A percentile compares a stretch with the other conserved stretches of the same genome.
Conservation (phyloP, 2,888 invertebrate genomes). For the Tenthredo livida region DNA sequence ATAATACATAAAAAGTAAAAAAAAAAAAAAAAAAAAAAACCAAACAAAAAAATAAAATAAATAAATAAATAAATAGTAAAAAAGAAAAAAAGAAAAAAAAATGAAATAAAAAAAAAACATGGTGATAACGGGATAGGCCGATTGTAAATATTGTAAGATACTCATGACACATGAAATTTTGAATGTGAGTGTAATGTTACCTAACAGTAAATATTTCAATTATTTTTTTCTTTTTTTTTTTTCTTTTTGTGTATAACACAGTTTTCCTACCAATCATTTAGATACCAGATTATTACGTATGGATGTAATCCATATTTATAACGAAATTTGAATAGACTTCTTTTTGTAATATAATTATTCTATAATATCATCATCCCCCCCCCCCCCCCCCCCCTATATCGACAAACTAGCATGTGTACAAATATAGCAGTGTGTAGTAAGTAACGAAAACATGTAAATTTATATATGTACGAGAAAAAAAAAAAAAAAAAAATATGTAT, state of each 20-base stretch:
- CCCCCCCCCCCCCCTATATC: slow-evolving; percentile 56
- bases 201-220: slow-evolving; percentile 61
- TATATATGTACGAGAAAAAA: slow-evolving; percentile 66
- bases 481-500: slow-evolving; percentile 63
- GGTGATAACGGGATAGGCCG: slow-evolving; percentile 73
- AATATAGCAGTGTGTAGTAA: slow-evolving; percentile 61
- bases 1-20: slow-evolving; percentile 61
- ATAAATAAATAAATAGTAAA: slow-evolving; percentile 60
- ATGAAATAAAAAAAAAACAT: slow-evolving; percentile 64
- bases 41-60: slow-evolving; percentile 62
- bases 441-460: slow-evolving; percentile 66
- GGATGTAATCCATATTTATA: slow-evolving; percentile 57
- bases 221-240: slow-evolving; percentile 41
- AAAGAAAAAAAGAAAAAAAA: slow-evolving; percentile 11
- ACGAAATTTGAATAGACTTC: slow-evolving; percentile 57
- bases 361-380: slow-evolving; percentile 48
- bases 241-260: slow-evolving; percentile 61
- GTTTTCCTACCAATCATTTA: slow-evolving; percentile 60
- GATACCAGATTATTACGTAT: slow-evolving; percentile 51
- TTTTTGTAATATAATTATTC: slow-evolving; percentile 60
- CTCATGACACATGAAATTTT: slow-evolving; percentile 66
- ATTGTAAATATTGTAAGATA: slow-evolving; percentile 77
- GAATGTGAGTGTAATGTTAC: slow-evolving; percentile 73
- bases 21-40: slow-evolving; percentile 60
- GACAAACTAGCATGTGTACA: slow-evolving; percentile 69